These are phyloP conservation scores for Apteryx mantelli DNA, from an alignment of 2,113 vertebrate genomes.

Conservation along the genomic window DNA sequence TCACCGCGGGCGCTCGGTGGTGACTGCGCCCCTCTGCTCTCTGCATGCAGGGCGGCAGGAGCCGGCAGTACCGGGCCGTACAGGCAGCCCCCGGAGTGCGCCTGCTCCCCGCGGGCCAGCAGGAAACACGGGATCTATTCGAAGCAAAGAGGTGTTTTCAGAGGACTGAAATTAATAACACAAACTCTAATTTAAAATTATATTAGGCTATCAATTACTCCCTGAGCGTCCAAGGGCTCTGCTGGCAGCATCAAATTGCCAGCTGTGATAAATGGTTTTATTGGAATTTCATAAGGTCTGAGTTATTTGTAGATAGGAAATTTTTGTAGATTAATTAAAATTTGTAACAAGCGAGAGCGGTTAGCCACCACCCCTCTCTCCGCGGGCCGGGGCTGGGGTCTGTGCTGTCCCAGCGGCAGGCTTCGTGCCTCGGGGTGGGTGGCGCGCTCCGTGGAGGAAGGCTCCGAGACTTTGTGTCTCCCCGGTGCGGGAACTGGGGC, in stretches of 20 bases:
- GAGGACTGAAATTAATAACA: conserved; percentile 65
- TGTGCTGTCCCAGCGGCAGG: not conserved
- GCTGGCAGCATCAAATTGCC: conserved; percentile 68
- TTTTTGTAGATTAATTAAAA: conserved; percentile 70
- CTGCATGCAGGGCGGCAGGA: not conserved
- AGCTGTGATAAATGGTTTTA: conserved; percentile 71
- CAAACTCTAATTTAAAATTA: conserved; percentile 72
- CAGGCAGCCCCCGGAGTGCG: rapidly evolving
- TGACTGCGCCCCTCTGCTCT: rapidly evolving
- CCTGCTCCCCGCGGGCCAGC: not conserved
- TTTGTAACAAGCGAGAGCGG: conserved; percentile 8
- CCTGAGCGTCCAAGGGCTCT: not conserved
- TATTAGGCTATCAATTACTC: conserved; percentile 72
- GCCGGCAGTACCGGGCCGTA: not conserved
- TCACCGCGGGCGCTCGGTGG: no score
- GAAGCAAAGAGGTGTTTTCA: conserved; percentile 50
- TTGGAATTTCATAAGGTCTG: conserved; percentile 61
- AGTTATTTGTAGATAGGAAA: conserved; percentile 68
- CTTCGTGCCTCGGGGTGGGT: no score
- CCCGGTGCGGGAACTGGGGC: not conserved
- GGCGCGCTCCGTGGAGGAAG: no score
- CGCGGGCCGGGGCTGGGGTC: not conserved
- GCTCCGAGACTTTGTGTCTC: not conserved
- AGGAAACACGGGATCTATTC: not conserved
- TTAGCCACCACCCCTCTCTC: not conserved